Evolutionary conservation across 2,888 invertebrate species (phyloP), one percentile per base, ranked within the genome.

Genomic region (Spodoptera picta): DNA sequence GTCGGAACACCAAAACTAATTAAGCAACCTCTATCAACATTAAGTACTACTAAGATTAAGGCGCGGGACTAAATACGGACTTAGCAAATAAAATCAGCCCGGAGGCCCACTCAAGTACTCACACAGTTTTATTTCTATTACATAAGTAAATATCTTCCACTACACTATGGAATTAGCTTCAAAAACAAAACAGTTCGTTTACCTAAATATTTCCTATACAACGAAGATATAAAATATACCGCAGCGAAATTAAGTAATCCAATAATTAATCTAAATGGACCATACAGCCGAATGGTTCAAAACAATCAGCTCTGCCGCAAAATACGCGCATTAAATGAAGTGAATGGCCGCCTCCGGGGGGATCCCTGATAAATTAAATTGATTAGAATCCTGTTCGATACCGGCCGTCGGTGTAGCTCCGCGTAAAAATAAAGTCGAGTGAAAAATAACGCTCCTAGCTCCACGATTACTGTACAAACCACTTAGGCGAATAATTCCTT

Each of bases 301-400:
- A 94, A 94, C 94, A 94, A 94, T 94, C 94, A 93, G 91, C 92
- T 90, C 88, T 86, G 90, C 94, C 94, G 91, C 94, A 94, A 94
- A 94, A 94, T 94, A 94, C 94, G 92, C 93, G 94, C 94, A 94
- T 93, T 94, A 94, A 94, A 94, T 93, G 94, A 94, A 94, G 93
- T 93, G 94, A 94, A 94, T 93, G 92, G 92, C 91, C 88, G 92
- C 92, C 93, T 92, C 93, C 80, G 85, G 93, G 77, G 90, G 93
- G 93, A 94, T 92, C 92, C 93, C 93, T 90, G 94, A 94, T 94
- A 94, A 94, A 94, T 94, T 94, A 94, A 94, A 94, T 94, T 94
- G 94, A 94, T 94, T 94, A 94, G 94, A 93, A 94, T 93, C 92
- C 92, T 90, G 92, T 89, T 91, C 92, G 92, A 93, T 90, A 91